Conservation (phyloP, 2,797 vertebrate species). For the Mareca strepera region DNA sequence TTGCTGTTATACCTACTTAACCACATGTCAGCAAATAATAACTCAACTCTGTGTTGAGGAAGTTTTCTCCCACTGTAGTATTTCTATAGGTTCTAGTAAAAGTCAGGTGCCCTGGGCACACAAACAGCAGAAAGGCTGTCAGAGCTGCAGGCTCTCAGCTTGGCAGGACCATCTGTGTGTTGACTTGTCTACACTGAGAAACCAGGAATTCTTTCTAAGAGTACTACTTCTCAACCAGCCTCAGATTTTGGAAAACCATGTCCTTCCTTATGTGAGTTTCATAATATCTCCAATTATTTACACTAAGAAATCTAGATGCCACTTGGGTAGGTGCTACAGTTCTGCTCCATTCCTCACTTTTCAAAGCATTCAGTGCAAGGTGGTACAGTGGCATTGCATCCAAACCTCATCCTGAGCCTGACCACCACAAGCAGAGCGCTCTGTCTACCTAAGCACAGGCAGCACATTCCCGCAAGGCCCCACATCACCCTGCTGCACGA, state of each 20-base stretch:
- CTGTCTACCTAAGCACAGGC: accelerated
- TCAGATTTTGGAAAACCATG: neutral
- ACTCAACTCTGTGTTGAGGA: neutral
- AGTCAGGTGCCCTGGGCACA: neutral
- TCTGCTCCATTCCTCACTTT: accelerated
- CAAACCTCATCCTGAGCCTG: accelerated
- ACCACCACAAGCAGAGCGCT: neutral
- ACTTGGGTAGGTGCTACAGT: neutral
- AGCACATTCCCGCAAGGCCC: neutral
- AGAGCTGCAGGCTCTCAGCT: neutral
- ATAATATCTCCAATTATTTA: too few species aligned
- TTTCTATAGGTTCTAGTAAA: neutral
- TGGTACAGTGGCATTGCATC: neutral
- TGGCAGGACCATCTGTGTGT: neutral
- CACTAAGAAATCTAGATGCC: neutral
- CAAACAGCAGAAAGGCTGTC: neutral
- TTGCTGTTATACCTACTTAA: neutral
- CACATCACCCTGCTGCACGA: neutral
- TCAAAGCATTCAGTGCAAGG: neutral
- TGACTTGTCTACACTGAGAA: neutral
- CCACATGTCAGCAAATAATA: neutral
- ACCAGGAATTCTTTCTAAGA: neutral
- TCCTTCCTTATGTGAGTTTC: neutral
- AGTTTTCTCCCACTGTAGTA: neutral
- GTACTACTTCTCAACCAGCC: neutral